Percentiles rank a stretch among this genome's conserved stretches.
phyloP scores from a whole-genome alignment of 2,888 invertebrate genomes.

The Tipula lateralis region DNA sequence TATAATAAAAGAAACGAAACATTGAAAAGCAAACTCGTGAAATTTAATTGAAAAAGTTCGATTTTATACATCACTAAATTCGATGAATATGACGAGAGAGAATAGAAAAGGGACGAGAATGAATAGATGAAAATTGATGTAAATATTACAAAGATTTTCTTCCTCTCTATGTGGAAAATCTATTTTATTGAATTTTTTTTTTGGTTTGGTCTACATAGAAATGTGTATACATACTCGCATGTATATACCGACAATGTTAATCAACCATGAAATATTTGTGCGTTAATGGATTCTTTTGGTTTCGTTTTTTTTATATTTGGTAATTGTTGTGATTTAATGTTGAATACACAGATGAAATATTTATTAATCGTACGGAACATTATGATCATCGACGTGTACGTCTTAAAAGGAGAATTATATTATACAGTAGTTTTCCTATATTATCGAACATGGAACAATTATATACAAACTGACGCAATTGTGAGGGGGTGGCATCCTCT shows the following conservation, averaged over 20 bases:
- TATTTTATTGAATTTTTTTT: neutral
- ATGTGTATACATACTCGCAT: neutral
- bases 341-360: neutral
- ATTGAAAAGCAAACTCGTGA: neutral
- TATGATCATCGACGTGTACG: neutral
- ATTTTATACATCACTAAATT: neutral
- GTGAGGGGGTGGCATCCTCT: neutral
- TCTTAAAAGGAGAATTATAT: neutral
- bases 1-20: neutral
- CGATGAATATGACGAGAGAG: neutral
- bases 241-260: neutral
- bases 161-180: neutral
- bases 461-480: neutral
- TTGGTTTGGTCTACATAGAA: neutral
- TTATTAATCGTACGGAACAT: neutral
- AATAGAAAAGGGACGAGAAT: neutral
- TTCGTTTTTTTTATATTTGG: neutral
- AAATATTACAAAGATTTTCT: neutral
- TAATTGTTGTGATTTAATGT: constrained; percentile 11
- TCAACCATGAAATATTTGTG: neutral
- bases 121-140: neutral
- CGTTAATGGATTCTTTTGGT: constrained; percentile 19
- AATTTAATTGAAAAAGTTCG: constrained; percentile 11
- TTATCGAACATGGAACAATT: neutral
- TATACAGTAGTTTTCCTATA: neutral